These are phyloP conservation scores for Heliconius hermathena DNA, from an alignment of 1,140 invertebrate species.

Conservation along the genomic window DNA sequence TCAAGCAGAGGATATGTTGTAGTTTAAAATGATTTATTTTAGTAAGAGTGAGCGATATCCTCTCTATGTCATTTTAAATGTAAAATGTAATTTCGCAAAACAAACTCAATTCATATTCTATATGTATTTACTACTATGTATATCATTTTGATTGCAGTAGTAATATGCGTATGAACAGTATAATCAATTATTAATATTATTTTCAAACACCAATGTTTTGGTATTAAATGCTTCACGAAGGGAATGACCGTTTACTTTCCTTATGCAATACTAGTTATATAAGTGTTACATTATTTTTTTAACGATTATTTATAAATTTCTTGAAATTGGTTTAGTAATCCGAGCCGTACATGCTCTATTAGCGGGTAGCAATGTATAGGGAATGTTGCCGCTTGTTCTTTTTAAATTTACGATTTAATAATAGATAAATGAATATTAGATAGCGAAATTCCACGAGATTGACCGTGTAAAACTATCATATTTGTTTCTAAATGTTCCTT, in stretches of 20 bases:
- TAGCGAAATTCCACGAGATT: conserved; percentile 19
- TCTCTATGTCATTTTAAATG: conserved; percentile 47
- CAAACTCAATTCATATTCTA: background rate
- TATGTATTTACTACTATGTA: conserved; percentile 22
- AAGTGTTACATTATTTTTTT: conserved; percentile 81
- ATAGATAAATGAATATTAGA: conserved; percentile 21
- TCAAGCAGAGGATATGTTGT: conserved; percentile 43
- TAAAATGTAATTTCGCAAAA: conserved; percentile 37
- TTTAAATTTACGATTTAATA: conserved; percentile 7
- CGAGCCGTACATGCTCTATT: conserved; percentile 48
- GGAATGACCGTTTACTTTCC: conserved; percentile 67
- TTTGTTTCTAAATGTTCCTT: conserved; percentile 24
- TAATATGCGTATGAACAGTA: conserved; percentile 36
- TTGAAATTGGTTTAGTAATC: conserved; percentile 49
- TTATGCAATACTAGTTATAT: conserved; percentile 82
- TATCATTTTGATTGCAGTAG: conserved; percentile 39
- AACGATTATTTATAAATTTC: conserved; percentile 71
- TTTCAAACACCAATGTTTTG: conserved; percentile 47
- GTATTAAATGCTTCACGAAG: conserved; percentile 57
- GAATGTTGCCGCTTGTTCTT: conserved; percentile 13
- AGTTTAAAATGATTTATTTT: conserved; percentile 29
- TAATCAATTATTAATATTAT: conserved; percentile 48
- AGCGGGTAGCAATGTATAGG: conserved; percentile 40
- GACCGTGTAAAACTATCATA: conserved; percentile 21
- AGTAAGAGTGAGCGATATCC: conserved; percentile 23